Evolutionary conservation across 2,888 invertebrate genomes (phyloP), one percentile per base, ranked within the genome.

Genomic region (Trissonchulus sp.): DNA sequence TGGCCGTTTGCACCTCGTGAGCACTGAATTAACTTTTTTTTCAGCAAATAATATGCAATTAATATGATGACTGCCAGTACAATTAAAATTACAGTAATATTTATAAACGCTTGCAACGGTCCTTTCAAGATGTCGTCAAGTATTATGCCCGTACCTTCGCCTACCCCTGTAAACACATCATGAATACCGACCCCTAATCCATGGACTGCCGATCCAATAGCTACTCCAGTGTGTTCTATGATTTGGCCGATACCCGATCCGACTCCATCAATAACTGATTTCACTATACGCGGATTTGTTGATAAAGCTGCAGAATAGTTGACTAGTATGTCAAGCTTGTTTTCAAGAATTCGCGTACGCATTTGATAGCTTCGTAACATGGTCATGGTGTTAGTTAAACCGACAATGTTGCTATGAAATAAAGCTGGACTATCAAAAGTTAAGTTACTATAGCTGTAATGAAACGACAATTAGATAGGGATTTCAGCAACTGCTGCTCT

Each of bases 241-340:
- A 65, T 34, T 18, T 65, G 8, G 34, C 34, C 30, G 15, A 65
- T 34, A 31, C 30, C 65, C 15, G 8, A 23, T 8, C 48, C 48
- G 8, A 48, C 8, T 48, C 48, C 48, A 15, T 48, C 23, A 15
- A 48, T 48, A 15, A 23, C 8, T 48, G 8, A 8, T 48, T 8
- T 15, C 48, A 48, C 48, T 48, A 48, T 23, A 15, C 8, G 15
- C 8, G 65, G 65, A 34, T 65, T 34, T 18, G 15, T 15, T 15
- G 65, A 65, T 15, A 65, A 28, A 31, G 8, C 30, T 65, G 65
- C 65, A 8, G 65, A 15, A 65, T 65, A 65, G 34, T 65, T 65
- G 15, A 65, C 30, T 65, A 65, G n/a, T 65, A 8, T 28, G 65
- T 65, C 30, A 65, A 65, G 65, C 34, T 28, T 28, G 3, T 65